Conservation (phyloP, 1,140 invertebrate species). For the Drosophila bifasciata region DNA sequence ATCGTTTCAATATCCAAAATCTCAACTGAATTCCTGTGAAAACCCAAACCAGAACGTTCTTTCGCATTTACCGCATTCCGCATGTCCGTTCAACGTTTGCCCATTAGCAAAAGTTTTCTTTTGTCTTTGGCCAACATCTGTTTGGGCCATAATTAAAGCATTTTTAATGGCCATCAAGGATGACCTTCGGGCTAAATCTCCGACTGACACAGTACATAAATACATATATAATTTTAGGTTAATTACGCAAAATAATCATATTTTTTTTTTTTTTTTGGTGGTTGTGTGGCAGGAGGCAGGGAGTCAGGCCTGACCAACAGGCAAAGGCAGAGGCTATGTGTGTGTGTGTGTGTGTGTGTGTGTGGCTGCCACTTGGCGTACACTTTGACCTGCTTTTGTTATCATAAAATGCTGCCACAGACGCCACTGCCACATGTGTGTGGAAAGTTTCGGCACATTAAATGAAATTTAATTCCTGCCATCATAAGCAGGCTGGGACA, state of each 20-base stretch:
- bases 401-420: slow-evolving; percentile 72
- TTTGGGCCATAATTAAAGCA: slow-evolving; percentile 44
- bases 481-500: slow-evolving; percentile 64
- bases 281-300: not conserved
- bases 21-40: not conserved
- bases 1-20: too few species aligned
- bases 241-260: slow-evolving; percentile 75
- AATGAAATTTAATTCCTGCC: slow-evolving; percentile 80
- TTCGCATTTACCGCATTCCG: too few species aligned
- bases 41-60: not conserved
- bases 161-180: slow-evolving; percentile 47
- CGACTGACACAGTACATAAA: slow-evolving; percentile 59
- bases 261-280: slow-evolving; percentile 57
- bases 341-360: not conserved
- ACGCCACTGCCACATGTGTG: slow-evolving; percentile 35
- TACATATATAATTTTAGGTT: slow-evolving; percentile 70
- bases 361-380: slow-evolving; percentile 31
- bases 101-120: slow-evolving; percentile 42
- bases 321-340: slow-evolving; percentile 7
- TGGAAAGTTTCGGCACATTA: slow-evolving; percentile 77
- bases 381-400: slow-evolving; percentile 76
- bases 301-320: too few species aligned
- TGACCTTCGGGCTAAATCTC: slow-evolving; percentile 62
- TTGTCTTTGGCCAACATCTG: slow-evolving; percentile 46
- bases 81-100: not conserved